phyloP scores from a whole-genome alignment of 2,113 vertebrate genomes.

The Sardina pilchardus region DNA sequence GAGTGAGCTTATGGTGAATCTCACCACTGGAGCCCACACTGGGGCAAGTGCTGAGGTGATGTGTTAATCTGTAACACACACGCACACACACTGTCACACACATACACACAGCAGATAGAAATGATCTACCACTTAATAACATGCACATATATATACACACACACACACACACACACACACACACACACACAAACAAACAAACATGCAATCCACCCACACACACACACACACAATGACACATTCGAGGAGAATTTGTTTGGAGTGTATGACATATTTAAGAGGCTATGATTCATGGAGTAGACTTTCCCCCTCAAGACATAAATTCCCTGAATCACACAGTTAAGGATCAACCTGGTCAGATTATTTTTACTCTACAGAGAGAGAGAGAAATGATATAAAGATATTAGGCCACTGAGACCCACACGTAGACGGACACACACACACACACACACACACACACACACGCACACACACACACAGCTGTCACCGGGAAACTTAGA shows the following conservation, averaged over 20 bases:
- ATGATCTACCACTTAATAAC: not conserved
- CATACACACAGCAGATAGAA: not conserved
- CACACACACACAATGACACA: not conserved
- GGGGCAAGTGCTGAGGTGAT: not conserved
- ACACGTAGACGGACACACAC: not conserved
- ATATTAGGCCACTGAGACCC: not conserved
- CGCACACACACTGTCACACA: not conserved
- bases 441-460: conserved; percentile 15
- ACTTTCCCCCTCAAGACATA: not conserved
- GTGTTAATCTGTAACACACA: not conserved
- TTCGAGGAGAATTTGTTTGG: too few relatives aligned
- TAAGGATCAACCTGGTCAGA: not conserved
- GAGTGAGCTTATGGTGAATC: conserved; percentile 52
- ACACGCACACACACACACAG: not conserved
- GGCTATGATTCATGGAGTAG: not conserved
- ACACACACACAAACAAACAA: not conserved
- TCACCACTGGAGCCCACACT: conserved; percentile 32
- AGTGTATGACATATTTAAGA: conserved; percentile 4
- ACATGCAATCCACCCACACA: not conserved
- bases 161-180: not conserved
- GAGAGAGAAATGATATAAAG: not conserved
- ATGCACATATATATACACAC: not conserved
- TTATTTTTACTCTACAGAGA: not conserved
- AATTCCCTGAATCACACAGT: not conserved
- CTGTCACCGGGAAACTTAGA: conserved; percentile 17